A percentile compares a stretch with the other conserved stretches of the same genome.
Evolutionary conservation across 1,140 invertebrate genomes (phyloP).

Genomic region (Onthophagus taurus): DNA sequence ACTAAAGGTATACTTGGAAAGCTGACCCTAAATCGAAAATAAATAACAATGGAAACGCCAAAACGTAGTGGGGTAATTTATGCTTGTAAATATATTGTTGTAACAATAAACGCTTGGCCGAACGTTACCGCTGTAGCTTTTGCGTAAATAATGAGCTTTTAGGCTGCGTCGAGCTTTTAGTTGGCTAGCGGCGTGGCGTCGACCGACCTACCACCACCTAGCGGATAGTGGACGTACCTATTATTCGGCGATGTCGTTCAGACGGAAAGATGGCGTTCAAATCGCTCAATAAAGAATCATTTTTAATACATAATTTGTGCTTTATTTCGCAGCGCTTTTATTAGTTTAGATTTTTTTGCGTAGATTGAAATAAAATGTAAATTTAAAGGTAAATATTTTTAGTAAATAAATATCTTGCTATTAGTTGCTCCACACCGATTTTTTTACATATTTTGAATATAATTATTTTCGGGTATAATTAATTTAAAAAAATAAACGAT

Average conservation of each 20-base stretch:
- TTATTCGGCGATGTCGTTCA: background rate
- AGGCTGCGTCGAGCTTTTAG: conserved; percentile 8
- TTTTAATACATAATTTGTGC: too few species aligned
- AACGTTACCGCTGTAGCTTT: conserved; percentile 7
- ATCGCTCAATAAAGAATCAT: too few species aligned
- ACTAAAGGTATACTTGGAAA: too few species aligned
- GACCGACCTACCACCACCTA: conserved; percentile 10
- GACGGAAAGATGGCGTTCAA: conserved; percentile 11
- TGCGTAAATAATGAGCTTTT: conserved; percentile 9
- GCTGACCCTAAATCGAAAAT: background rate
- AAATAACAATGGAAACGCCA: background rate
- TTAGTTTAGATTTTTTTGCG: too few species aligned
- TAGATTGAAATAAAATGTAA: too few species aligned
- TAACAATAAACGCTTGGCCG: conserved; percentile 9
- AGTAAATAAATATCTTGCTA: too few species aligned
- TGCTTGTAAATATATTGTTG: background rate
- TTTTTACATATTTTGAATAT: too few species aligned
- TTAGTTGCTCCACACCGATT: too few species aligned
- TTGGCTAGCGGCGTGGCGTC: conserved; percentile 5
- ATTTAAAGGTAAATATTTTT: too few species aligned
- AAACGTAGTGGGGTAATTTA: background rate
- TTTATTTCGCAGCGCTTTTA: too few species aligned
- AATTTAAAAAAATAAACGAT: too few species aligned
- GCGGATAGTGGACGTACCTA: conserved; percentile 12
- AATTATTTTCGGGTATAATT: too few species aligned